These are phyloP conservation scores for Dromius quadrimaculatus DNA, from an alignment of 2,888 invertebrate genomes.

Conservation along the genomic window DNA sequence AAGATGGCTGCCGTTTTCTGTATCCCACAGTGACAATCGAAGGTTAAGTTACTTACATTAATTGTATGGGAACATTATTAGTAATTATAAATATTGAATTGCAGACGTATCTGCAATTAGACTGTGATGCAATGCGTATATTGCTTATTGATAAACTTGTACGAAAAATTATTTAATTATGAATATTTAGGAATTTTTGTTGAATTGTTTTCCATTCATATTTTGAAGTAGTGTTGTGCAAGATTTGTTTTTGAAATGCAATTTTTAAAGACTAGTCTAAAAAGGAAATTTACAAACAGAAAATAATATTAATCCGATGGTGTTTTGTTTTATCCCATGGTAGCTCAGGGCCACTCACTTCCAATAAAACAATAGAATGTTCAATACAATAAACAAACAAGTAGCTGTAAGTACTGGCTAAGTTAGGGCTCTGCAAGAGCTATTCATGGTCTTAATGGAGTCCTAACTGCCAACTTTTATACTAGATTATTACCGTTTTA, in stretches of 20 bases:
- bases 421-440: conserved; percentile 25
- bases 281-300: conserved; percentile 9
- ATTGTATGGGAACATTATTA: conserved; percentile 52
- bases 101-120: conserved; percentile 67
- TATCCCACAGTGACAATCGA: conserved; percentile 29
- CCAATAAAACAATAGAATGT: conserved; percentile 64
- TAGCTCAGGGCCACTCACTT: conserved; percentile 68
- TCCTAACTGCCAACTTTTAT: conserved; percentile 44
- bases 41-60: conserved; percentile 47
- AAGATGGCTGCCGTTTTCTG: conserved; percentile 16
- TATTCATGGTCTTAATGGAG: background rate
- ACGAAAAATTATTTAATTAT: conserved; percentile 47
- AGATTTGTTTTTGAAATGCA: conserved; percentile 36
- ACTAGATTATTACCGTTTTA: conserved; percentile 52
- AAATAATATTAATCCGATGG: conserved; percentile 16
- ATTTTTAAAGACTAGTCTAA: conserved; percentile 43
- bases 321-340: conserved; percentile 58
- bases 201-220: conserved; percentile 19
- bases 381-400: conserved; percentile 57
- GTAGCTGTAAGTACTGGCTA: conserved; percentile 46
- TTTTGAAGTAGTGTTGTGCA: conserved; percentile 44
- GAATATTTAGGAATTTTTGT: conserved; percentile 49
- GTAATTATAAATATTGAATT: conserved; percentile 58
- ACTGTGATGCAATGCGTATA: conserved; percentile 63
- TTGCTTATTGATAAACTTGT: conserved; percentile 52